Conservation (phyloP, 2,888 invertebrate species). For the Leistus spinibarbis region DNA sequence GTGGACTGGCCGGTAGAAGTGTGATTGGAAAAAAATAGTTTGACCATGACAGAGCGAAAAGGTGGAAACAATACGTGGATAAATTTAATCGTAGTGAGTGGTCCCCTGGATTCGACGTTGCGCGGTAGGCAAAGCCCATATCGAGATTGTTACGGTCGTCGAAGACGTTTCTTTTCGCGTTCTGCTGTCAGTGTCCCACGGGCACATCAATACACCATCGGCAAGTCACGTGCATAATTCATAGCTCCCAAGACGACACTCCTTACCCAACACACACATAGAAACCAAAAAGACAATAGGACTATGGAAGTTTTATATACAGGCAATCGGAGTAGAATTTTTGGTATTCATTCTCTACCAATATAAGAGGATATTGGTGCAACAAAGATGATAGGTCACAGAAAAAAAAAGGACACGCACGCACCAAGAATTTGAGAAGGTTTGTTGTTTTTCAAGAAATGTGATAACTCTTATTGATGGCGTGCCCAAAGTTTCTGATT, state of each 20-base stretch:
- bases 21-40: background rate
- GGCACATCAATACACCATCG: background rate
- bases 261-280: background rate
- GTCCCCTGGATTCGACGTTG: background rate
- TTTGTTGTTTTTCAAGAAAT: background rate
- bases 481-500: background rate
- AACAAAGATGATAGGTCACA: background rate
- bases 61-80: background rate
- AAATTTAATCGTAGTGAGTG: background rate
- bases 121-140: background rate
- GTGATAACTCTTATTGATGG: background rate
- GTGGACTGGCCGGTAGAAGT: background rate
- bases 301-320: background rate
- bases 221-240: conserved; percentile 13
- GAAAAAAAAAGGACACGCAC: background rate
- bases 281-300: background rate
- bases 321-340: background rate
- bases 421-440: background rate
- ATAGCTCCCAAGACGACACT: background rate
- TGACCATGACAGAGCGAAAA: background rate
- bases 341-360: background rate
- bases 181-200: background rate
- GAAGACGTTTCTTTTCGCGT: background rate
- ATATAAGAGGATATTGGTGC: background rate
- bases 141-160: background rate